Base-by-base conservation (phyloP, 2,113 vertebrate species). In the Phainopepla nitens region DNA sequence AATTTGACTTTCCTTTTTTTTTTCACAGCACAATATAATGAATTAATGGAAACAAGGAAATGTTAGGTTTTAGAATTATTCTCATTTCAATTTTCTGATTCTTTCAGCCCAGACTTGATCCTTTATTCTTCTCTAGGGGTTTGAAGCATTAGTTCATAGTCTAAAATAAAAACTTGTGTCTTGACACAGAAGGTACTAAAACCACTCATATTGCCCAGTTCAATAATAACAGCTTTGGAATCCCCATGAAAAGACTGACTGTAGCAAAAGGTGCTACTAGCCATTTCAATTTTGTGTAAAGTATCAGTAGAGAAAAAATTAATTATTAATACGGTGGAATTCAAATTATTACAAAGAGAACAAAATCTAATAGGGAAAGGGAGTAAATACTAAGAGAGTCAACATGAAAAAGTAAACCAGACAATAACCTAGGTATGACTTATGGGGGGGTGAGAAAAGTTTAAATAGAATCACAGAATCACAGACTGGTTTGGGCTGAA, bases 81-180 rank as follows among this genome's bases (percentile, higher is more conserved):
- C 31, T 83, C 62, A 78, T 83, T 92, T 92, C 49, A 65, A 93
- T 45, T 75, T 94, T 95, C 86, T 69, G 85, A 94, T 97, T 96
- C 57, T 68, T 96, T 96, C 82, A 82, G 41, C 39, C 72, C 76
- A 77, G 33, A 36, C 79, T 81, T 86, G 41, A 92, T 78, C 69
- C 60, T 72, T 81, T 11, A 72, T 76, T 71, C 44, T 75, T 93
- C 82, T 53, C 76, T 68, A 68, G 53, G 89, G 60, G 28, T 41
- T 68, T 92, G 68, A 88, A 71, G 44, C 44, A 68, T 81, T 86
- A 95, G 58, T 70, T 90, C 68, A 83, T 36, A 83, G 36, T 45
- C 44, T 72, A 89, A 62, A 93, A 75, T 73, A 83, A 6, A 70
- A 70, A 90, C 25, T 58, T 80, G 8, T 47, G 41, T 81, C 47